Evolutionary conservation across 2,888 invertebrate species (phyloP).

Genomic region (Villa cingulata): DNA sequence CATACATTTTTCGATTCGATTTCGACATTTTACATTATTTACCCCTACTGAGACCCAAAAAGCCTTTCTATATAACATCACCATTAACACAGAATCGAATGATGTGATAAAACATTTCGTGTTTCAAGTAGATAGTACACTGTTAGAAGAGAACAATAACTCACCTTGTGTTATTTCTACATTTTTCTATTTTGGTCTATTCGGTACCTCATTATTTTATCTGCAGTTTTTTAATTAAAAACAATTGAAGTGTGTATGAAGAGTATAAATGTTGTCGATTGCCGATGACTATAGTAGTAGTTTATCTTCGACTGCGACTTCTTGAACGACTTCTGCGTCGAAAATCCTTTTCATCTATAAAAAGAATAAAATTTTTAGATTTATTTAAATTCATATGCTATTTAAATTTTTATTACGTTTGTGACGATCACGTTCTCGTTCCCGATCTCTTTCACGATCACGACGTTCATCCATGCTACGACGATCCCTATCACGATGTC

Average conservation of each 20-base stretch:
- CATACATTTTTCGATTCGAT: no score
- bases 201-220: constrained; percentile 12
- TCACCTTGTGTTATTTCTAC: constrained; percentile 15
- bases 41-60: no score
- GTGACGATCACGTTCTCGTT: neutral
- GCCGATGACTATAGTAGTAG: neutral
- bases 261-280: neutral
- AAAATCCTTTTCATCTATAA: constrained; percentile 4
- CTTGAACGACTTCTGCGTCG: constrained; percentile 30
- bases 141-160: constrained; percentile 3
- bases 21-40: no score
- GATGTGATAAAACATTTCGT: neutral
- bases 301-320: constrained; percentile 31
- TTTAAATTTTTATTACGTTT: neutral
- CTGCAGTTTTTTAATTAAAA: neutral
- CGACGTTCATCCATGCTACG: constrained; percentile 20
- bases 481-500: constrained; percentile 11
- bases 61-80: no score
- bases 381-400: neutral
- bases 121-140: neutral
- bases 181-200: constrained; percentile 13
- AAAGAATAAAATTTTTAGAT: neutral
- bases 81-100: neutral
- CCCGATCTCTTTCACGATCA: constrained; percentile 3
- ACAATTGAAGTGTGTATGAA: no score